Percentiles rank a stretch among this genome's conserved stretches.
phyloP scores from a whole-genome alignment of 2,113 vertebrate species.

The Sus scrofa region DNA sequence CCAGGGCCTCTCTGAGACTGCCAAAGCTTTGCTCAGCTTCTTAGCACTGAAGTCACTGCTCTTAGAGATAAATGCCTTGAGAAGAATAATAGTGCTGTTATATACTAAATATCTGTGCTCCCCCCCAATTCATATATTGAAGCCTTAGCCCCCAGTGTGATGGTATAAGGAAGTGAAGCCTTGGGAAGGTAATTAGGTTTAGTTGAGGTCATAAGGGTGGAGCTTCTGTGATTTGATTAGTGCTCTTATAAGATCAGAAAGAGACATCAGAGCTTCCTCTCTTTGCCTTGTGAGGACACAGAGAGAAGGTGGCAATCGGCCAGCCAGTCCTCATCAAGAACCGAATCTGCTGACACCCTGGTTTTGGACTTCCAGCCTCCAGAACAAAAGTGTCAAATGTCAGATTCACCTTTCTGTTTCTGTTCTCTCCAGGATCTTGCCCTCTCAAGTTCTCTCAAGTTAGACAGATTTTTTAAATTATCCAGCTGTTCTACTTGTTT shows the following conservation, averaged over 20 bases:
- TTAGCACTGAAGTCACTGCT: neutral
- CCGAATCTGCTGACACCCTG: neutral
- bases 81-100: neutral
- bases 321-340: neutral
- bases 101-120: neutral
- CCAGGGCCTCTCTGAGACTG: neutral
- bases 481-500: neutral
- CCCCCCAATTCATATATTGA: neutral
- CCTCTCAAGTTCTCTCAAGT: neutral
- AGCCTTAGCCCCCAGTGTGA: neutral
- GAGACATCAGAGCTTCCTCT: neutral
- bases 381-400: neutral
- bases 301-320: neutral
- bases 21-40: neutral
- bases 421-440: neutral
- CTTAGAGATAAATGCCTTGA: neutral
- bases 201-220: neutral
- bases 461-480: slow-evolving; percentile 28
- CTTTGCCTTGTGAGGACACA: neutral
- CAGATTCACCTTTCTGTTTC: neutral
- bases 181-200: neutral
- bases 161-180: neutral
- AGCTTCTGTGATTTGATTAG: neutral
- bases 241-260: neutral
- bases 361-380: neutral